Base-by-base conservation (phyloP, 92 coral and sea anemone genomes). In the Heteractis magnifica region DNA sequence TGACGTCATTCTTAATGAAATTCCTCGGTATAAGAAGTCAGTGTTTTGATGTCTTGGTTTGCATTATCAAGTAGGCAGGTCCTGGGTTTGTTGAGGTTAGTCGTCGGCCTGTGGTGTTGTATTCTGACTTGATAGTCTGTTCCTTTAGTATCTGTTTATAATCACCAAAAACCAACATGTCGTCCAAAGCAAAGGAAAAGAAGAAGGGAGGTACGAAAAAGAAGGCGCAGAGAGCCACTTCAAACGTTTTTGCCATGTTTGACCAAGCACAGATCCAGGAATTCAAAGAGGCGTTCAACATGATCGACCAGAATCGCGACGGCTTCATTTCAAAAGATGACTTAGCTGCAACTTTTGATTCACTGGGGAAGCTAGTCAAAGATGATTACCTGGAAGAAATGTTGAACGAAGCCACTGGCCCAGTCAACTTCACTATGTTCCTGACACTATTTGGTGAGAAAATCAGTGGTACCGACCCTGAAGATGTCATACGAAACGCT, bases 241-340 rank as follows among this genome's bases (percentile, higher is more conserved):
- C 98, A 7, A 96, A 96, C 80, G 97, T 96, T 65, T 96, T 96
- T 76, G 99, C 99, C 56, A 94, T 92, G 96, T 96, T 96, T 48
- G 99, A 94, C 87, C 99, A 96, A 79, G 90, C 89, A 70, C 99
- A 96, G 90, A 95, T 95, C 86, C 98, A 94, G 89, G 98, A 95
- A 87, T 95, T 93, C 81, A 95, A 95, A 56, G 98, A 96, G 79
- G 99, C 99, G 49, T 96, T 96, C 91, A 92, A 94, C 81, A 94
- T 96, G 99, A 91, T 96, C 71, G 99, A 96, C 87, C 99, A 96
- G 56, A 94, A 96, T 81, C 92, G 98, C 18, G 99, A 96, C 55
- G 99, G 99, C 26, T 96, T 96, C 84, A 94, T 96, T 90, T 93
- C 93, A 64, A 84, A 91, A 13, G 91, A 95, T 0, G 99, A 96